Percentiles rank a stretch among this genome's conserved stretches.
These are phyloP conservation scores for Otus sunia DNA, from an alignment of 2,113 vertebrate genomes.

Conservation along the genomic window DNA sequence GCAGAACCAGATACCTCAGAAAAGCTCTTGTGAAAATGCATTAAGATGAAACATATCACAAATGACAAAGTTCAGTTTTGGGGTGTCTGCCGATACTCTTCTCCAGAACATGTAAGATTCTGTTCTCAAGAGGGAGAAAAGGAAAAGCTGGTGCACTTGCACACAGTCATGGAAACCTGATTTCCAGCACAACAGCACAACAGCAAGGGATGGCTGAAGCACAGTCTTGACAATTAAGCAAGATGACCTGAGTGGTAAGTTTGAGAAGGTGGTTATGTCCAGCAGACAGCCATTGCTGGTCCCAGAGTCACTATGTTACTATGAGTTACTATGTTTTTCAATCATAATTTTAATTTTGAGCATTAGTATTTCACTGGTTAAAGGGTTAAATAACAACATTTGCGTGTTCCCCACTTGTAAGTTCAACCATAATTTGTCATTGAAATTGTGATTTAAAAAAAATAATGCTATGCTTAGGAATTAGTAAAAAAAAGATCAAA, in stretches of 20 bases:
- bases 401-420: background rate
- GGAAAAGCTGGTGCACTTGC: background rate
- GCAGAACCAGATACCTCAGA: background rate
- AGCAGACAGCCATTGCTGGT: background rate
- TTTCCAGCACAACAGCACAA: background rate
- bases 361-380: background rate
- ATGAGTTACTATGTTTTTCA: background rate
- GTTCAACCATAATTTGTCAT: background rate
- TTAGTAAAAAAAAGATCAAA: background rate
- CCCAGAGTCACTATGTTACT: too few relatives aligned
- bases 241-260: background rate
- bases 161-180: background rate
- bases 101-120: accelerated
- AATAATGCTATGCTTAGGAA: background rate
- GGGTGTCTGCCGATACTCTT: background rate
- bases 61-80: background rate
- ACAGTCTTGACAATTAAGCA: background rate
- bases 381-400: background rate
- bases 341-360: background rate
- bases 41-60: background rate
- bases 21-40: background rate
- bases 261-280: background rate
- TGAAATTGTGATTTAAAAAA: background rate
- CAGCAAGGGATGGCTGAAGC: background rate
- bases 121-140: background rate